Evolutionary conservation across 2,888 invertebrate species (phyloP).

Genomic region (Cetonia aurata): DNA sequence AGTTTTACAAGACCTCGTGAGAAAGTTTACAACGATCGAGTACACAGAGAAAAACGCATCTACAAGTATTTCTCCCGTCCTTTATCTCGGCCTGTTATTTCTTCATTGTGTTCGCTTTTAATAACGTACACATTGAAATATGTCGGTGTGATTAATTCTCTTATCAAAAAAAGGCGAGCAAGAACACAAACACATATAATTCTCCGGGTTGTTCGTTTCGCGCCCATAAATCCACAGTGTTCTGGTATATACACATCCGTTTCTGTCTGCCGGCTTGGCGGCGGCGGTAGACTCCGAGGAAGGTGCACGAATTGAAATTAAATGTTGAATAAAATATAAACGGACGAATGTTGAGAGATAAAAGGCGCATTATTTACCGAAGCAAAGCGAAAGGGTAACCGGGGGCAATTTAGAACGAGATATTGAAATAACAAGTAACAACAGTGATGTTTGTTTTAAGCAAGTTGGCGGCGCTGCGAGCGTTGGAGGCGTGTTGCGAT

Average conservation of each 20-base stretch:
- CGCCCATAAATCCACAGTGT: slow-evolving; percentile 29
- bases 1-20: slow-evolving; percentile 28
- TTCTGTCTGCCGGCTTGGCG: slow-evolving; percentile 18
- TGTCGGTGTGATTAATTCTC: slow-evolving; percentile 24
- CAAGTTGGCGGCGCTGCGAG: slow-evolving; percentile 64
- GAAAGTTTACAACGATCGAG: slow-evolving; percentile 2
- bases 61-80: background rate
- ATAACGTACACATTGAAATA: slow-evolving; percentile 21
- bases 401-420: slow-evolving; percentile 62
- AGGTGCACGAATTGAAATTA: slow-evolving; percentile 48
- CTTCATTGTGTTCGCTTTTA: slow-evolving; percentile 20
- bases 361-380: slow-evolving; percentile 62
- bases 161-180: slow-evolving; percentile 27
- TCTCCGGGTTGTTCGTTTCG: slow-evolving; percentile 3
- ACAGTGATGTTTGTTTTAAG: slow-evolving; percentile 67
- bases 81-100: background rate
- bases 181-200: slow-evolving; percentile 22
- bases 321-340: slow-evolving; percentile 61
- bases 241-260: slow-evolving; percentile 4
- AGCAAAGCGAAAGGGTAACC: slow-evolving; percentile 59
- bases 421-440: slow-evolving; percentile 66
- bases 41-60: background rate
- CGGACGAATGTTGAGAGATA: slow-evolving; percentile 62
- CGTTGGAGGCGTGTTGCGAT: slow-evolving; percentile 66
- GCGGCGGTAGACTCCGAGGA: slow-evolving; percentile 2